phyloP scores from a whole-genome alignment of 2,113 vertebrate species.

The Coptodon rendalli region DNA sequence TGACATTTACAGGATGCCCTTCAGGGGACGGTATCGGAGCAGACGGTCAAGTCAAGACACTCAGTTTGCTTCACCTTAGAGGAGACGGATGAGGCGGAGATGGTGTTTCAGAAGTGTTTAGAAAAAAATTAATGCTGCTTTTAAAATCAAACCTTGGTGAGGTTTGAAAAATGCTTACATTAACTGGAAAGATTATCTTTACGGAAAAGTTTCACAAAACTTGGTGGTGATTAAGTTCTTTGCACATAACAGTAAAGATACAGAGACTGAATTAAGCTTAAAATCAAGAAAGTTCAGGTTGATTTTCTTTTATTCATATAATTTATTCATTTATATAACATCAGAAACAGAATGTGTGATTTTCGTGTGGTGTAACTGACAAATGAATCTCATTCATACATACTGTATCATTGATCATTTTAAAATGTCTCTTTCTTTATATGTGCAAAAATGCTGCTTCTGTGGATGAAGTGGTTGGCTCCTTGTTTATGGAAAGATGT shows the following conservation, averaged over 20 bases:
- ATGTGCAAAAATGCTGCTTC: neutral
- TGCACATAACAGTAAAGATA: neutral
- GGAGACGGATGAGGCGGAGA: neutral
- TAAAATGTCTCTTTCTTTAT: neutral
- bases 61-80: neutral
- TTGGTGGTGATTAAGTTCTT: neutral
- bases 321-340: neutral
- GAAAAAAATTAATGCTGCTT: neutral
- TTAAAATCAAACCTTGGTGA: neutral
- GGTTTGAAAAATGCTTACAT: neutral
- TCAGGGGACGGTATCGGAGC: neutral
- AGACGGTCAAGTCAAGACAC: neutral
- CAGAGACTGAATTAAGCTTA: neutral
- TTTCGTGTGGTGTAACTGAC: neutral
- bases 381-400: neutral
- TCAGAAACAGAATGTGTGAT: neutral
- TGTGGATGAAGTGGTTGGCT: neutral
- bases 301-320: neutral
- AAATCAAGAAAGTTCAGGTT: neutral
- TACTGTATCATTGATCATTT: neutral
- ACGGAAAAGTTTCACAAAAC: neutral
- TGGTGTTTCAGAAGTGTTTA: neutral
- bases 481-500: neutral
- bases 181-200: neutral
- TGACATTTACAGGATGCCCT: slow-evolving; percentile 16